phyloP scores from a whole-genome alignment of 2,113 vertebrate species.

The Hydropotes inermis region DNA sequence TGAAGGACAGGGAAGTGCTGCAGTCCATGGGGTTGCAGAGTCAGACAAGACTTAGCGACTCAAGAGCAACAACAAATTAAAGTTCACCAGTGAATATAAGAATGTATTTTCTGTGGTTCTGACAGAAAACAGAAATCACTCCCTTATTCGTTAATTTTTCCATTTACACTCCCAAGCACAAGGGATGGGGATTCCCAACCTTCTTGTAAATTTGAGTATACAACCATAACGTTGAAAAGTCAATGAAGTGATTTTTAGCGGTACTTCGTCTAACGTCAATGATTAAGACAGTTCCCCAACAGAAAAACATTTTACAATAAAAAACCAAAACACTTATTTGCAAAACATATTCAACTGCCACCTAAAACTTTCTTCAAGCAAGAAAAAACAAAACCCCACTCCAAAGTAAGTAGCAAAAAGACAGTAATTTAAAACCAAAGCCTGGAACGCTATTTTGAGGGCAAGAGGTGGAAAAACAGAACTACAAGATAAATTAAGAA shows the following conservation, averaged over 20 bases:
- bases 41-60: neutral
- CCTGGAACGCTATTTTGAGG: neutral
- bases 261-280: neutral
- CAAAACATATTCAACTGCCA: neutral
- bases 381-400: neutral
- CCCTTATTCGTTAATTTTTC: neutral
- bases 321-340: neutral
- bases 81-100: neutral
- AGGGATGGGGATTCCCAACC: neutral
- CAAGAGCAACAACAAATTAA: neutral
- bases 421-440: slow-evolving; percentile 12
- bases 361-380: neutral
- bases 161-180: neutral
- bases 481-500: neutral
- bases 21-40: neutral
- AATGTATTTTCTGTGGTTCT: neutral
- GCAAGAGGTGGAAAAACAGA: neutral
- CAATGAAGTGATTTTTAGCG: neutral
- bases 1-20: neutral
- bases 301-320: slow-evolving; percentile 5
- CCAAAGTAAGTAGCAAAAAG: neutral
- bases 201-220: neutral
- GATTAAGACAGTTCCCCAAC: neutral
- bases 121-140: slow-evolving; percentile 28
- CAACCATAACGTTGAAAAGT: neutral